Base-by-base conservation (phyloP, 2,888 invertebrate species). In the Nymphalis c-album region DNA sequence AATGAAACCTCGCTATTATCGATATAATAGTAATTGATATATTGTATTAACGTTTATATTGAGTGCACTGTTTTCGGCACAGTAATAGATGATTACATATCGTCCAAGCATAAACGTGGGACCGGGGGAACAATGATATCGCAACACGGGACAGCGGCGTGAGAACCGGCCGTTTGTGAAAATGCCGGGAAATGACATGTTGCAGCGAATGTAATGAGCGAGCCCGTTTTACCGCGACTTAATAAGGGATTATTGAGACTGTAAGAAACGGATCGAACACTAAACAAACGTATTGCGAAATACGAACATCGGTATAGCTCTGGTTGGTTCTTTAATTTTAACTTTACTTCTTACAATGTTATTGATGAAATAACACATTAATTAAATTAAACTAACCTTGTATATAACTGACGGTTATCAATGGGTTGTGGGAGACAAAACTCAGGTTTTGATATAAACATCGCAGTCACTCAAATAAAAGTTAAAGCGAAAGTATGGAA, bases 81-180 rank as follows among this genome's bases (percentile, higher is more conserved):
- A 55, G 16, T 31, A n/a, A n/a, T n/a, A 8, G 7, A 55, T 31
- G n/a, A 55, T 51, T 55, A 55, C n/a, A 55, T 55, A 55, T 55
- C 55, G 55, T n/a, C 16, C 31, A 20, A 26, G 59, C 64, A 73
- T 71, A 75, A 71, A 74, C 75, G 75, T 75, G 75, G 68, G 75
- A 75, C 48, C 55, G n/a, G 26, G 8, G 58, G 35, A 68, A 71
- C 73, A 73, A 72, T 68, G 68, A 62, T 73, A 71, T 68, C 68
- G 71, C 71, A 69, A 70, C 63, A 67, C 71, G 78, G 81, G 73
- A 68, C 69, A 71, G 22, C 53, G 22, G 60, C 69, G 85, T 85
- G 85, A 79, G 85, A 85, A 84, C 78, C 79, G 77, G 81, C 79
- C 65, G 81, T 74, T 73, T 76, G 77, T 76, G 76, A 75, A 77